These are phyloP conservation scores for Menura novaehollandiae DNA, from an alignment of 2,113 vertebrate species.

Conservation along the genomic window DNA sequence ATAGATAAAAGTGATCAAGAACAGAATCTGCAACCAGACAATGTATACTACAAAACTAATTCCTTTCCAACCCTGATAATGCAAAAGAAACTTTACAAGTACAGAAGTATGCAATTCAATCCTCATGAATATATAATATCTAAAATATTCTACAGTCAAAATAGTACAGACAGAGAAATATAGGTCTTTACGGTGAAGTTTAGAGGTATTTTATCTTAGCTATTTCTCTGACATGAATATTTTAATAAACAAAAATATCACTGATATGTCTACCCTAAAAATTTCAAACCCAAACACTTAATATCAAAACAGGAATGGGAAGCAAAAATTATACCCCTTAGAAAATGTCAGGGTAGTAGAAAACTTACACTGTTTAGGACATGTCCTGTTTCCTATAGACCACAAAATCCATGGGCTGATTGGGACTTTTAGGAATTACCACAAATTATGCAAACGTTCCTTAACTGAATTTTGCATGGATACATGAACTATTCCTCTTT, in stretches of 20 bases:
- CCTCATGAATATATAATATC: not conserved
- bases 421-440: not conserved
- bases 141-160: not conserved
- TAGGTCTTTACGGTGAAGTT: not conserved
- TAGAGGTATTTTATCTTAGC: not conserved
- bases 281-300: not conserved
- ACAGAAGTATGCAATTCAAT: not conserved
- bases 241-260: not conserved
- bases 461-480: not conserved
- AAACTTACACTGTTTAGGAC: not conserved
- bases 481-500: not conserved
- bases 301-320: not conserved
- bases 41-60: not conserved
- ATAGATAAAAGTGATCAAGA: slow-evolving; percentile 31
- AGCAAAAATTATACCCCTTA: not conserved
- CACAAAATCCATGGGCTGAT: not conserved
- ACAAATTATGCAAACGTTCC: not conserved
- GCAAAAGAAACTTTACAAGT: slow-evolving; percentile 8
- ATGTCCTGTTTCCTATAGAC: not conserved
- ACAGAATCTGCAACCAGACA: slow-evolving; percentile 2
- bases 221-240: not conserved
- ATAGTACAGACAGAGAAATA: not conserved
- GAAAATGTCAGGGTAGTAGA: not conserved
- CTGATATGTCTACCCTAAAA: not conserved
- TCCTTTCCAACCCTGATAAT: not conserved